These are phyloP conservation scores for Hirundo rustica DNA, from an alignment of 2,797 vertebrate species.

Conservation along the genomic window DNA sequence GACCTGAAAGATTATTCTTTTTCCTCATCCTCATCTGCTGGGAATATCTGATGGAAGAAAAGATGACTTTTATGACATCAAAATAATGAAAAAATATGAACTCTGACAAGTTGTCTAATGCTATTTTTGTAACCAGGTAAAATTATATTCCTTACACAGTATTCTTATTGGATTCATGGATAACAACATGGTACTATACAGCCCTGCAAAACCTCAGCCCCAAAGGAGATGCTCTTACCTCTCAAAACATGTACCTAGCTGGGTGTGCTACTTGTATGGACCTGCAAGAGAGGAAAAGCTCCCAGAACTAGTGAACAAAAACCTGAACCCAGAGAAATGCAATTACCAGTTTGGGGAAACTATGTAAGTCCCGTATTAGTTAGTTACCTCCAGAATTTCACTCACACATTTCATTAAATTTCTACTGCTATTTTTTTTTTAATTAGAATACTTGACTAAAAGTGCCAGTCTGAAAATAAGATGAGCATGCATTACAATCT, in stretches of 20 bases:
- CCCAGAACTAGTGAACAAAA: not conserved
- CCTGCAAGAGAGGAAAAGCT: not conserved
- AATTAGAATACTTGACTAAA: not conserved
- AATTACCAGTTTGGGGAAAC: not conserved
- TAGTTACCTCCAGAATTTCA: not conserved
- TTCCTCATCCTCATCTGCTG: not conserved
- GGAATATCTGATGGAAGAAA: not conserved
- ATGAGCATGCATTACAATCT: not conserved
- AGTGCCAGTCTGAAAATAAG: not conserved
- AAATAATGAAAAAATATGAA: constrained; percentile 11
- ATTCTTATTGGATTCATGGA: not conserved
- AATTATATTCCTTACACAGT: not conserved
- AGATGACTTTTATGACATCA: not conserved
- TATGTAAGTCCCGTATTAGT: not conserved
- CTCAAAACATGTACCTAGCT: not conserved
- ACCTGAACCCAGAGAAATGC: not conserved
- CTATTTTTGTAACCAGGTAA: not conserved
- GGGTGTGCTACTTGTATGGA: not conserved
- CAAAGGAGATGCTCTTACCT: not conserved
- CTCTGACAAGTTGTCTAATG: not conserved
- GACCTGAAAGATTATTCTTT: not conserved
- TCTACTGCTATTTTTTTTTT: rapidly evolving
- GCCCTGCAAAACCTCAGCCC: not conserved
- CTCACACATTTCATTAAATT: not conserved
- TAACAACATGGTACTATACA: not conserved